Base-by-base conservation (phyloP, 2,888 invertebrate genomes). In the Acanthosepion lycidas region DNA sequence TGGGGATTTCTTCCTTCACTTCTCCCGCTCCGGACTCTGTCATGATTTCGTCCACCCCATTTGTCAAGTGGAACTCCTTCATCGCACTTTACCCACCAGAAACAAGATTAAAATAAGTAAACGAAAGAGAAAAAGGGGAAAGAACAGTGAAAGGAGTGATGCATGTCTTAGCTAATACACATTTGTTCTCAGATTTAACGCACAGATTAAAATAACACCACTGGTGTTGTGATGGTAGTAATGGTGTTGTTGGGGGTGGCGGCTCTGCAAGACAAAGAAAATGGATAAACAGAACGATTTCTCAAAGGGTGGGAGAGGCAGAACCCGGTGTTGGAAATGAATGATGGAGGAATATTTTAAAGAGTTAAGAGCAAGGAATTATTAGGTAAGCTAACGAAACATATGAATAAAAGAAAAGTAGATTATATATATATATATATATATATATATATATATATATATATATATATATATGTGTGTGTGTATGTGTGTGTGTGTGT, bases 71-170 rank as follows among this genome's bases (percentile, higher is more conserved):
- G n/a, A 15, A 15, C 78, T n/a, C 78, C n/a, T 78, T 78, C n/a
- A n/a, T 9, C 78, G 15, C n/a, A 78, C 78, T 15, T 59, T n/a
- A 78, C 78, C n/a, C 28, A 18, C 78, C 78, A 9, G 78, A n/a
- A 78, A 78, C n/a, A 78, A 78, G 78, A 78, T 78, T 78, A 78
- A 78, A 78, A 78, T 78, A 78, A n/a, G 78, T 78, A 78, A 78
- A 28, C 28, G n/a, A n/a, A 6, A 78, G n/a, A n/a, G n/a, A 78
- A 18, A 15, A 15, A 33, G 18, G 20, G 23, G 23, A n/a, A 33
- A 23, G 5, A 4, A 78, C 6, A 1, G 9, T n/a, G n/a, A 78
- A n/a, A n/a, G 28, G 15, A 78, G 78, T 78, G 78, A 78, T 78
- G 78, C 78, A 78, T 78, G 78, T 18, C n/a, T 78, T 78, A 9